phyloP scores from a whole-genome alignment of 2,797 vertebrate species.

The Okamejei kenojei region DNA sequence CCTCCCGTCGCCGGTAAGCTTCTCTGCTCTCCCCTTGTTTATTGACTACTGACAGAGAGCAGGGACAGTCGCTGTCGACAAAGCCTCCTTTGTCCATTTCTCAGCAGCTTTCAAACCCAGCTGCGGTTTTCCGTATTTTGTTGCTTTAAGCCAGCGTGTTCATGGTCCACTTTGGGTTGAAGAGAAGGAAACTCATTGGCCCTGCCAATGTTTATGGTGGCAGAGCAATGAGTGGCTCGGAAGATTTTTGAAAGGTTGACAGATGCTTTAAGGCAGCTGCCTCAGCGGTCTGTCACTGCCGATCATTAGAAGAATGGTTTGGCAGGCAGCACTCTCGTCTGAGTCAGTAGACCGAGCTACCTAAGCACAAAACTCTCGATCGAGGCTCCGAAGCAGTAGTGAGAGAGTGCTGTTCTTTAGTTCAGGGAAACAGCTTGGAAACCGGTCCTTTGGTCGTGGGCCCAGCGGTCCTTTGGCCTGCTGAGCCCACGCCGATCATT shows the following conservation, averaged over 20 bases:
- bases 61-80: neutral
- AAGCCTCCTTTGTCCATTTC: neutral
- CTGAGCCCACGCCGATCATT: too few species aligned
- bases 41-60: neutral
- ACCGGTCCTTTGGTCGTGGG: too few species aligned
- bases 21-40: neutral
- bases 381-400: too few species aligned
- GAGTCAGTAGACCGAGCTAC: too few species aligned
- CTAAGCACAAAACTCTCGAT: too few species aligned
- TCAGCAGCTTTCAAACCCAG: neutral
- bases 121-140: neutral
- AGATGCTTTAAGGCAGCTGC: neutral
- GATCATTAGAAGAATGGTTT: too few species aligned
- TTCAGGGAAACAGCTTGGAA: too few species aligned
- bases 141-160: neutral
- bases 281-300: neutral
- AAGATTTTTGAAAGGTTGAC: neutral
- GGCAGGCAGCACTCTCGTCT: too few species aligned
- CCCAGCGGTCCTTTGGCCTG: too few species aligned
- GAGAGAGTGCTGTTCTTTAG: too few species aligned
- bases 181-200: neutral
- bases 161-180: neutral
- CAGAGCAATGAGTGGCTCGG: neutral
- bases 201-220: constrained; percentile 11
- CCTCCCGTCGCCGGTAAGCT: neutral